Percentiles rank a stretch among this genome's conserved stretches.
Conservation (phyloP, 2,888 invertebrate species). For the Folsomia manolachei region DNA sequence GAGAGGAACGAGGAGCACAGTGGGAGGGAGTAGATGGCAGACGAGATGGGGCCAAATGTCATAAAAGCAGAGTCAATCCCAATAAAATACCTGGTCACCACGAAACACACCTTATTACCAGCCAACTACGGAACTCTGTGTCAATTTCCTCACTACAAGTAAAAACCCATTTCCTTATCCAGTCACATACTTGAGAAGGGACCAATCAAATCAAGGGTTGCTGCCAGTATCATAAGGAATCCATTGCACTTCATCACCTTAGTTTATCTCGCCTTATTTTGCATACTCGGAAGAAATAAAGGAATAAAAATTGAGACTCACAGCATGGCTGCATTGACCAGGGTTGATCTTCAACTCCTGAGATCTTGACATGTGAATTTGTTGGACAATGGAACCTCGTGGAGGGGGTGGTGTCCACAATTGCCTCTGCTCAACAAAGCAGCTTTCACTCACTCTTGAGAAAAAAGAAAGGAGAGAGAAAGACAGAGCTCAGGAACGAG, state of each 20-base stretch:
- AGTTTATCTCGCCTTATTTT: neutral
- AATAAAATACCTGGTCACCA: slow-evolving; percentile 15
- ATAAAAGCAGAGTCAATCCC: slow-evolving; percentile 7
- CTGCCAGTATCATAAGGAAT: too few relatives aligned
- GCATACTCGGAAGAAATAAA: slow-evolving; percentile 11
- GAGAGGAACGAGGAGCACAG: neutral
- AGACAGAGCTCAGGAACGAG: neutral
- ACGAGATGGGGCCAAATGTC: neutral
- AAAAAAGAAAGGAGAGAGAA: neutral
- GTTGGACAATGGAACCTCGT: neutral
- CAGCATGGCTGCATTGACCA: neutral
- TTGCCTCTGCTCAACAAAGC: neutral
- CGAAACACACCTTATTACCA: slow-evolving; percentile 10
- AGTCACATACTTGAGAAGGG: slow-evolving; percentile 22
- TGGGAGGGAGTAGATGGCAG: neutral
- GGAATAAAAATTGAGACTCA: neutral
- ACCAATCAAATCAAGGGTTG: slow-evolving; percentile 37
- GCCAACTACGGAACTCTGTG: neutral
- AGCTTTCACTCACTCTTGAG: neutral
- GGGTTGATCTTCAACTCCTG: too few relatives aligned
- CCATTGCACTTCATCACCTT: too few relatives aligned
- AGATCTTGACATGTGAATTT: neutral
- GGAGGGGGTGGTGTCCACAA: neutral
- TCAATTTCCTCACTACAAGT: slow-evolving; percentile 17
- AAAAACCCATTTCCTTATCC: slow-evolving; percentile 17